Percentiles rank a stretch among this genome's conserved stretches.
phyloP scores from a whole-genome alignment of 1,140 invertebrate genomes.

The Odontomachus brunneus region DNA sequence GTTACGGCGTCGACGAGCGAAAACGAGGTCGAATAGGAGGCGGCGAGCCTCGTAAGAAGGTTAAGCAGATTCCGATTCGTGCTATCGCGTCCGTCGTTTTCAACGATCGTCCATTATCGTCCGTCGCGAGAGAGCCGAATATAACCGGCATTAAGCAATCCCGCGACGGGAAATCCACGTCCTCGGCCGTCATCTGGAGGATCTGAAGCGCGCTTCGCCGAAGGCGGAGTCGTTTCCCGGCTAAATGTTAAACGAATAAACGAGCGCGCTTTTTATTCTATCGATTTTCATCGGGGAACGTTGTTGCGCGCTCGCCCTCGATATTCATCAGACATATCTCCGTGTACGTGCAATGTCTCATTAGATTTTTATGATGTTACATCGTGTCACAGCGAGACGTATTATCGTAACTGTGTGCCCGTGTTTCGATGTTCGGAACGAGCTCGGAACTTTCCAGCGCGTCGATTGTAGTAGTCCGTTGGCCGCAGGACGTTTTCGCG shows the following conservation, averaged over 20 bases:
- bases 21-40: constrained; percentile 52
- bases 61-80: constrained; percentile 22
- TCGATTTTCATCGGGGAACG: too few relatives aligned
- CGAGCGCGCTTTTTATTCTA: too few relatives aligned
- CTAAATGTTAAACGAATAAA: too few relatives aligned
- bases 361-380: background rate
- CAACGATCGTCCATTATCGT: background rate
- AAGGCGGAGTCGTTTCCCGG: too few relatives aligned
- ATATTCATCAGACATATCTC: too few relatives aligned
- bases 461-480: background rate
- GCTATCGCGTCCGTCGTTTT: background rate
- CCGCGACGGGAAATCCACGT: background rate
- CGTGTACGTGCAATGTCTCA: too few relatives aligned
- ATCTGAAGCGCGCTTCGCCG: too few relatives aligned
- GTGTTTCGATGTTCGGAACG: background rate
- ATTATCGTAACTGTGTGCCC: background rate
- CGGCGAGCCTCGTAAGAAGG: constrained; percentile 29
- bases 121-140: background rate
- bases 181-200: too few relatives aligned
- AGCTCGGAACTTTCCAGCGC: background rate
- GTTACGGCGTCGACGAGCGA: constrained; percentile 8
- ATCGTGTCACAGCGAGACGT: background rate
- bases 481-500: constrained; percentile 3
- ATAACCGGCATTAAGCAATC: background rate
- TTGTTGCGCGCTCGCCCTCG: too few relatives aligned